Conservation (phyloP, 2,888 invertebrate species). For the Phymatocera aterrima region DNA sequence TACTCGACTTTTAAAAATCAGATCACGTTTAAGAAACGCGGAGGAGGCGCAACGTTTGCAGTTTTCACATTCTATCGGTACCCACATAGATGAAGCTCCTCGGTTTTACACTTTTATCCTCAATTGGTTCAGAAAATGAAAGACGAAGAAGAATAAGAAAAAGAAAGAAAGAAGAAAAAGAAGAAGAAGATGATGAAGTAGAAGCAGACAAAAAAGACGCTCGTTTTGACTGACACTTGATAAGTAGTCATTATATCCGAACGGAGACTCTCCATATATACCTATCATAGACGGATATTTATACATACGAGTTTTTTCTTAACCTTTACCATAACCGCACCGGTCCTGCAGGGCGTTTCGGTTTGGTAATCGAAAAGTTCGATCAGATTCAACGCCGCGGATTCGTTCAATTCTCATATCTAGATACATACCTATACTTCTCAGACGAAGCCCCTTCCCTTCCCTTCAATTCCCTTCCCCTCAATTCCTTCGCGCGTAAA, state of each 20-base stretch:
- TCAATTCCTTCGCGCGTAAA: neutral
- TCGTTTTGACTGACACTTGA: neutral
- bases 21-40: neutral
- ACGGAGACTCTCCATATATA: slow-evolving; percentile 2
- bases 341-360: slow-evolving; percentile 32
- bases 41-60: neutral
- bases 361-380: slow-evolving; percentile 41
- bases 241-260: slow-evolving; percentile 9
- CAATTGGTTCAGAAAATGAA: neutral
- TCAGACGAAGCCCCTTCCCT: slow-evolving; percentile 15
- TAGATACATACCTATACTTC: slow-evolving; percentile 24
- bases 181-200: neutral
- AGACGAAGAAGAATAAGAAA: neutral
- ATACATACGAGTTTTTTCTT: neutral
- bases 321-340: slow-evolving; percentile 21
- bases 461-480: neutral
- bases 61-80: neutral
- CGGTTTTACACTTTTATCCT: no score
- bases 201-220: neutral
- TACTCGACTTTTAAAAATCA: neutral
- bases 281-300: neutral
- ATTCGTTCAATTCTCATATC: slow-evolving; percentile 5
- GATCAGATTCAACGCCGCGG: slow-evolving; percentile 34
- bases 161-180: neutral
- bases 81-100: neutral